These are phyloP conservation scores for Drosophila ercepeae DNA, from an alignment of 1,140 invertebrate species.

Conservation along the genomic window DNA sequence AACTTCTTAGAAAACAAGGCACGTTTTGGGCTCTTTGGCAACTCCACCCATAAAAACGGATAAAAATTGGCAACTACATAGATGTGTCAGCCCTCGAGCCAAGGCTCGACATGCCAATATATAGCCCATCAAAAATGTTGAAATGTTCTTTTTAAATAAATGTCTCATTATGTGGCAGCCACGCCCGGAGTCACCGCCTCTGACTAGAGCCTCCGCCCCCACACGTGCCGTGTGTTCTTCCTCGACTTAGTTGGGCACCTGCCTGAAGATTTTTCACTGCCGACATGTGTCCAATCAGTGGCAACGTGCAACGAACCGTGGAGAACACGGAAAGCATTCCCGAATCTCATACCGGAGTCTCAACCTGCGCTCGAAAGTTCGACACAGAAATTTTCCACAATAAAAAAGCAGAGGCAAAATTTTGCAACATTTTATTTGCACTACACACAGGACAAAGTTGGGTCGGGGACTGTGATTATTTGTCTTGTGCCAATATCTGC, in stretches of 20 bases:
- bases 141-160: slow-evolving; percentile 58
- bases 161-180: slow-evolving; percentile 51
- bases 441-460: slow-evolving; percentile 20
- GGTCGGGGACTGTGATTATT: slow-evolving; percentile 37
- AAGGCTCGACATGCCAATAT: slow-evolving; percentile 30
- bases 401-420: slow-evolving; percentile 12
- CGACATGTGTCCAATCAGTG: slow-evolving; percentile 61
- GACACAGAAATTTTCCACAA: slow-evolving; percentile 6
- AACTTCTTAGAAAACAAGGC: slow-evolving; percentile 20
- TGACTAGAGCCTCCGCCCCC: slow-evolving; percentile 2
- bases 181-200: too few species aligned
- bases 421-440: slow-evolving; percentile 52
- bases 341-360: slow-evolving; percentile 9
- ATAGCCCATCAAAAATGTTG: slow-evolving; percentile 50
- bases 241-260: slow-evolving; percentile 31
- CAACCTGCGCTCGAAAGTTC: background rate
- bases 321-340: slow-evolving; percentile 29
- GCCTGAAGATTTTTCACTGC: slow-evolving; percentile 48
- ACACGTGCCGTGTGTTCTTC: slow-evolving; percentile 34
- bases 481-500: slow-evolving; percentile 55
- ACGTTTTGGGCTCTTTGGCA: slow-evolving; percentile 16
- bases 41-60: background rate
- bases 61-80: background rate
- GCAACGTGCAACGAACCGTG: slow-evolving; percentile 56
- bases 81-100: slow-evolving; percentile 21